phyloP scores from a whole-genome alignment of 2,888 invertebrate genomes.

The Eilema griseolum region DNA sequence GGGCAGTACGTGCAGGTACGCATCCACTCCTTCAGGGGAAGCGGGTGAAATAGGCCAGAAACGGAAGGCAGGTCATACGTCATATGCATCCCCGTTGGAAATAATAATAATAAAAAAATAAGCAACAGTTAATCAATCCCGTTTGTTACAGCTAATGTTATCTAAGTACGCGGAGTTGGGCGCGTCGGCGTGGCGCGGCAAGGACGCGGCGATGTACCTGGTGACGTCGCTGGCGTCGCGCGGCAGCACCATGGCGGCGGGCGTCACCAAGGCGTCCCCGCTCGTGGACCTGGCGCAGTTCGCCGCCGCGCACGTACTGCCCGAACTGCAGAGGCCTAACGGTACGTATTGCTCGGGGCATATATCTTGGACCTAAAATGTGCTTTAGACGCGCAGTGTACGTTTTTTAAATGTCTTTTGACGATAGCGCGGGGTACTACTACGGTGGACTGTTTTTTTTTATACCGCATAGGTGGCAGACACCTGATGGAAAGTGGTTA shows the following conservation, averaged over 20 bases:
- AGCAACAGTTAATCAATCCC: no score
- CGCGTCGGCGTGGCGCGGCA: slow-evolving; percentile 94
- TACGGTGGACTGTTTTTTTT: neutral
- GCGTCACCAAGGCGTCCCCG: slow-evolving; percentile 96
- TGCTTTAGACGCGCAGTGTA: no score
- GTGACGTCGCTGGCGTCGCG: slow-evolving; percentile 97
- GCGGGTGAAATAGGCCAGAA: no score
- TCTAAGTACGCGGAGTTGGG: slow-evolving; percentile 93
- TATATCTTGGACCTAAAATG: no score
- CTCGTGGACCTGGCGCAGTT: slow-evolving; percentile 96
- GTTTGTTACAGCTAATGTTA: slow-evolving; percentile 88
- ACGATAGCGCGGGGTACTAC: no score
- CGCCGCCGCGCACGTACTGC: slow-evolving; percentile 94
- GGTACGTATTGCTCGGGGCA: slow-evolving; percentile 71
- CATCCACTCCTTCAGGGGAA: neutral
- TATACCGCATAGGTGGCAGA: no score
- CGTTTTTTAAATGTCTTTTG: no score
- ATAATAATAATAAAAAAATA: no score
- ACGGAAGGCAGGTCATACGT: no score
- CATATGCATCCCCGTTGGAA: no score
- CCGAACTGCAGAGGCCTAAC: slow-evolving; percentile 92
- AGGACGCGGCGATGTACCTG: slow-evolving; percentile 98
- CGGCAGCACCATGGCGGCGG: slow-evolving; percentile 95
- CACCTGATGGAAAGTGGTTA: no score
- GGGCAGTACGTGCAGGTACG: slow-evolving; percentile 94